Evolutionary conservation across 1,140 invertebrate genomes (phyloP).

Genomic region (Tachypleus tridentatus): DNA sequence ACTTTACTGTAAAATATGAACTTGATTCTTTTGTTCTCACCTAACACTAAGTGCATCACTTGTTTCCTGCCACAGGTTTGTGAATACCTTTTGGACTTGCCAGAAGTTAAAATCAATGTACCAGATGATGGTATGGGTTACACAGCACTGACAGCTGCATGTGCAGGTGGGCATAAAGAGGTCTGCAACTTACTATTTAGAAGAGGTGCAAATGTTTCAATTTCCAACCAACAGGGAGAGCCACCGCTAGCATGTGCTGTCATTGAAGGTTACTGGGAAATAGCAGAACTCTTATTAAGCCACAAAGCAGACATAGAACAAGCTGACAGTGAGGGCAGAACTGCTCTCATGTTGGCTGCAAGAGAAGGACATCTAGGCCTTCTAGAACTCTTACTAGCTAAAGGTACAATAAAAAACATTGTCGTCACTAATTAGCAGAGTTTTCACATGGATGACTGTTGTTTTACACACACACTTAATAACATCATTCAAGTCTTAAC

Average conservation of each 20-base stretch:
- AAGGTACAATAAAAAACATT: constrained; percentile 37
- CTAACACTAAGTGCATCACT: no score
- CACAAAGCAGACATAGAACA: constrained; percentile 52
- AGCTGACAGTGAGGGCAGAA: constrained; percentile 51
- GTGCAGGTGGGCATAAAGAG: constrained; percentile 60
- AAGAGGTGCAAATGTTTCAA: constrained; percentile 56
- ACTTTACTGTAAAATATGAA: no score
- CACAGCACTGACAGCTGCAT: constrained; percentile 75
- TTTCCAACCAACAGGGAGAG: constrained; percentile 56
- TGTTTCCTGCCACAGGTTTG: constrained; percentile 10
- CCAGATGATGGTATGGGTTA: constrained; percentile 67
- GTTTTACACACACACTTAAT: no score
- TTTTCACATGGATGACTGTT: no score
- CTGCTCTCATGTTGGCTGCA: constrained; percentile 75
- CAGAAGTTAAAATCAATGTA: constrained; percentile 61
- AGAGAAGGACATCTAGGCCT: constrained; percentile 73
- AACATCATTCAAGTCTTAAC: no score
- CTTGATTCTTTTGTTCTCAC: no score
- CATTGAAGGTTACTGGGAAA: constrained; percentile 73
- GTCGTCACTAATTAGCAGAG: no score
- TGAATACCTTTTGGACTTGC: constrained; percentile 71
- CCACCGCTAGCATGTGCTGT: constrained; percentile 72
- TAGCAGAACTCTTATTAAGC: constrained; percentile 43
- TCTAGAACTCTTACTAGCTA: constrained; percentile 70
- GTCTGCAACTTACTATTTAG: constrained; percentile 64